These are phyloP conservation scores for Xyrauchen texanus DNA, from an alignment of 2,113 vertebrate species.

Conservation along the genomic window DNA sequence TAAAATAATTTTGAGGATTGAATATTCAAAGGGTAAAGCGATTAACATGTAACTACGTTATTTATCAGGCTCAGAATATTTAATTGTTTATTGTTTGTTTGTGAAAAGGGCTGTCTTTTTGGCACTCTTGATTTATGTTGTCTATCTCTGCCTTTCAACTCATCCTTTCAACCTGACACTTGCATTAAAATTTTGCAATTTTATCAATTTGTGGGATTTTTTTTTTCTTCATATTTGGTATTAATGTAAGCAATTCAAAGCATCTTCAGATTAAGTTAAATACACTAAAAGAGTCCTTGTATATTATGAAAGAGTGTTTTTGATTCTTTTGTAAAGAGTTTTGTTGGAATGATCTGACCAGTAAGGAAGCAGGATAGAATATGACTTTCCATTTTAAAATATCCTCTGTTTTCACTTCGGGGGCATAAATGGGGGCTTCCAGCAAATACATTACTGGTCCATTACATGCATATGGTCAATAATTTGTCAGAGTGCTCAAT, in stretches of 20 bases:
- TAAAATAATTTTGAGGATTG: neutral
- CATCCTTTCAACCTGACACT: slow-evolving; percentile 40
- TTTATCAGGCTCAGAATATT: slow-evolving; percentile 10
- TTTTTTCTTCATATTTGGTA: neutral
- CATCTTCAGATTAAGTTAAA: too few relatives aligned
- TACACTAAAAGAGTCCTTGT: too few relatives aligned
- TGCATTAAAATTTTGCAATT: slow-evolving; percentile 58
- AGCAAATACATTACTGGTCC: too few relatives aligned
- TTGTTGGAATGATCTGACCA: too few relatives aligned
- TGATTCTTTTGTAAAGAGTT: too few relatives aligned
- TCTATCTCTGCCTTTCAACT: slow-evolving; percentile 30
- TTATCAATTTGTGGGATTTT: neutral
- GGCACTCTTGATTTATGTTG: slow-evolving; percentile 11
- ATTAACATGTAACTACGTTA: neutral
- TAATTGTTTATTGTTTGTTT: slow-evolving; percentile 9
- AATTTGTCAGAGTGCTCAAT: too few relatives aligned
- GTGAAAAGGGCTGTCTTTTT: slow-evolving; percentile 2
- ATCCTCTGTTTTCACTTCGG: too few relatives aligned
- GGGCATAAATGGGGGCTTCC: too few relatives aligned
- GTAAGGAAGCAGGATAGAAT: too few relatives aligned
- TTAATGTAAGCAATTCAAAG: neutral
- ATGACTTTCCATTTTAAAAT: too few relatives aligned
- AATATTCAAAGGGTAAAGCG: neutral
- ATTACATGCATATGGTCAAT: too few relatives aligned
- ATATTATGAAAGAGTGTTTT: too few relatives aligned